Percentiles rank a stretch among this genome's conserved stretches.
phyloP scores from a whole-genome alignment of 2,113 vertebrate genomes.

The Neolamprologus longior region DNA sequence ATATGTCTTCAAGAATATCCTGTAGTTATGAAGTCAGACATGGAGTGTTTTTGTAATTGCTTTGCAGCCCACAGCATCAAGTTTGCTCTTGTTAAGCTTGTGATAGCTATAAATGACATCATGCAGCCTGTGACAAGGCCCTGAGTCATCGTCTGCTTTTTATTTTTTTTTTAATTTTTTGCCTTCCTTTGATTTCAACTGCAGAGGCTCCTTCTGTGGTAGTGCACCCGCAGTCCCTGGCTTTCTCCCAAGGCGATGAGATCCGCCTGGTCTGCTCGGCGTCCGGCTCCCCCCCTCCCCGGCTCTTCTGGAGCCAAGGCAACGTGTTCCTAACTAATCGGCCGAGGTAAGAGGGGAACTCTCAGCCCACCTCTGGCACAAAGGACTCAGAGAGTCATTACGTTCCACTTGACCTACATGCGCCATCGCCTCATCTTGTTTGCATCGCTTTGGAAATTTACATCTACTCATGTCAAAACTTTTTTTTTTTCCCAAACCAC shows the following conservation, averaged over 20 bases:
- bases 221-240: constrained; percentile 67
- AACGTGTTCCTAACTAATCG: constrained; percentile 67
- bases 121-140: neutral
- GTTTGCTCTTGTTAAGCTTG: constrained; percentile 8
- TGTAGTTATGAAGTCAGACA: constrained; percentile 12
- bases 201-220: constrained; percentile 79
- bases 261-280: constrained; percentile 78
- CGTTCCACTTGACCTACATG: constrained; percentile 28
- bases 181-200: neutral
- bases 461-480: neutral
- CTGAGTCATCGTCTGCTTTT: constrained; percentile 12
- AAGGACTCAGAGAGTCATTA: constrained; percentile 23
- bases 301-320: constrained; percentile 76
- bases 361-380: constrained; percentile 43
- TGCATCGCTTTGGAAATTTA: neutral
- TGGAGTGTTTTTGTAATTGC: neutral
- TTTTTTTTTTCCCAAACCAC: neutral
- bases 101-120: constrained; percentile 44
- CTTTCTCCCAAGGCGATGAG: constrained; percentile 75
- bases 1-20: neutral
- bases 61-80: neutral
- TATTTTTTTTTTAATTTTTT: neutral
- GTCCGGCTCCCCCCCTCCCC: constrained; percentile 76
- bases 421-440: constrained; percentile 35
- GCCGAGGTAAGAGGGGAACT: constrained; percentile 61